Evolutionary conservation across 2,888 invertebrate species (phyloP).

Genomic region (Gisinianus flammeolus): DNA sequence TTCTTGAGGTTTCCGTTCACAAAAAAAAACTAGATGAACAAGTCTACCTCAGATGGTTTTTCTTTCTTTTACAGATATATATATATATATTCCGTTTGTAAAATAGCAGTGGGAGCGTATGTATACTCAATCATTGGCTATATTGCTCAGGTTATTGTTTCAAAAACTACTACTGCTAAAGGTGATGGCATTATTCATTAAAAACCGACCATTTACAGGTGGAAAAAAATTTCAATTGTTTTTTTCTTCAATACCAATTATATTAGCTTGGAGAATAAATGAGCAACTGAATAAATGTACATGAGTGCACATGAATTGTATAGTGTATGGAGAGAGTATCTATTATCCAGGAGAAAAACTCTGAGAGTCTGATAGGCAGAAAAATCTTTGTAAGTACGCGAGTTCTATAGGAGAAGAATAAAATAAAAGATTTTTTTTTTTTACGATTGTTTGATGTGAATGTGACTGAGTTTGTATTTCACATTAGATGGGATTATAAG

Average conservation of each 20-base stretch:
- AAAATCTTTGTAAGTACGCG: neutral
- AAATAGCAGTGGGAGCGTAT: no score
- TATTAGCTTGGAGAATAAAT: neutral
- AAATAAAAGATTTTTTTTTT: neutral
- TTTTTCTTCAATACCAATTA: conserved; percentile 6
- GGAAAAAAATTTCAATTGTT: neutral
- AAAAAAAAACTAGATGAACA: conserved; percentile 20
- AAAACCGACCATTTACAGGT: neutral
- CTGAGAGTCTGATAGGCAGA: neutral
- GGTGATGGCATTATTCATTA: conserved; percentile 30
- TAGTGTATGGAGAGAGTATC: neutral
- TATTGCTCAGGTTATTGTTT: no score
- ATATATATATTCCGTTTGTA: no score
- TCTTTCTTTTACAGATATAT: neutral
- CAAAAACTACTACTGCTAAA: no score
- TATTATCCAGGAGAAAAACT: neutral
- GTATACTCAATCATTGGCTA: no score
- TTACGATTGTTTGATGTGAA: no score
- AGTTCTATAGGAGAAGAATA: neutral
- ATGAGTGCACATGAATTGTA: neutral
- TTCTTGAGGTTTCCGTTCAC: neutral
- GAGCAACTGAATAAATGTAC: no score
- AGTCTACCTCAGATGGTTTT: neutral
- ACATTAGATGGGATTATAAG: no score
- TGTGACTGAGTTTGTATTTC: conserved; percentile 6